phyloP scores from a whole-genome alignment of 2,888 invertebrate species.

The Spisula solida region DNA sequence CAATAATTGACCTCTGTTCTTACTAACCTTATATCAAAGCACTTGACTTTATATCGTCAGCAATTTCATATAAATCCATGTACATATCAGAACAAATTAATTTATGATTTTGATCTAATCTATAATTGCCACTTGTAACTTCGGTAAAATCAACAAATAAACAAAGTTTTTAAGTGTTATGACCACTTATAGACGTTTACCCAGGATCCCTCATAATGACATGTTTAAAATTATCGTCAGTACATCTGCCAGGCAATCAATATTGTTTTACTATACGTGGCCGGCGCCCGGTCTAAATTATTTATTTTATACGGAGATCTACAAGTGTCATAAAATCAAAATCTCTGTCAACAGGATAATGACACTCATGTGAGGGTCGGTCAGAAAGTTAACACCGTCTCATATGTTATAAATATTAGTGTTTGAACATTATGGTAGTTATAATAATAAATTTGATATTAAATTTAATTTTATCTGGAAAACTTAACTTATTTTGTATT shows the following conservation, averaged over 20 bases:
- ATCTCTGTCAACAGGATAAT: slow-evolving; percentile 20
- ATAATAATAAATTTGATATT: too few relatives aligned
- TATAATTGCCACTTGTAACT: slow-evolving; percentile 9
- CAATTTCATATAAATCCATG: neutral
- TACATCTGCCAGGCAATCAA: neutral
- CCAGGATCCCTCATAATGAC: neutral
- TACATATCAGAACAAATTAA: slow-evolving; percentile 5
- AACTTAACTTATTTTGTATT: too few relatives aligned
- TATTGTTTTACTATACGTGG: neutral
- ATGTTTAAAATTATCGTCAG: neutral
- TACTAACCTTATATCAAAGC: neutral
- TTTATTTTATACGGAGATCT: slow-evolving; percentile 12
- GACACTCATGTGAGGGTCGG: neutral
- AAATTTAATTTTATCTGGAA: too few relatives aligned
- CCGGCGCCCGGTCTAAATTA: neutral
- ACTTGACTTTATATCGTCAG: neutral
- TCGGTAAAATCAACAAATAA: neutral
- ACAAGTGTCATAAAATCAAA: slow-evolving; percentile 33
- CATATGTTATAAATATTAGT: neutral
- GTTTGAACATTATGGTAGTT: too few relatives aligned
- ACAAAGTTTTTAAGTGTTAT: slow-evolving; percentile 5
- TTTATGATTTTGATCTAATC: slow-evolving; percentile 14
- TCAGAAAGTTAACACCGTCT: neutral
- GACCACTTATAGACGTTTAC: slow-evolving; percentile 3
- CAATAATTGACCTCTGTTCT: neutral